Base-by-base conservation (phyloP, 1,140 invertebrate genomes). In the Campoletis sonorensis region DNA sequence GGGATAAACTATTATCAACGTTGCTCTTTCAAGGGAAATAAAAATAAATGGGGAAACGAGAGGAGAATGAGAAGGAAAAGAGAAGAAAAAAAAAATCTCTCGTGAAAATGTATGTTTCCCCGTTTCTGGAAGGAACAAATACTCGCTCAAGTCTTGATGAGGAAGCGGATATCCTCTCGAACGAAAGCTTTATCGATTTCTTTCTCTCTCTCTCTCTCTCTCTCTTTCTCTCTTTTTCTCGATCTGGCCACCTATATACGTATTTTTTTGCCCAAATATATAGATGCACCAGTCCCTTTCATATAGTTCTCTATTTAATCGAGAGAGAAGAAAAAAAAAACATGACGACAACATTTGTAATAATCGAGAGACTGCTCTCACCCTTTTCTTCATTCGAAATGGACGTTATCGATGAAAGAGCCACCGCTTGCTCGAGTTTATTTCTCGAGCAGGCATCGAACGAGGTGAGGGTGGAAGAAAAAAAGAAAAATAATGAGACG, bases 131-230 rank as follows among this genome's bases (percentile, higher is more conserved):
- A 54, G n/a, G 51, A 54, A 54, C 51, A 54, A 54, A 54, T 54
- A 21, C 51, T 54, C 51, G n/a, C 51, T 54, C 51, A 54, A 54
- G 51, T 54, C n/a, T 54, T 54, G 51, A 54, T 54, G 51, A 54
- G 51, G 51, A 54, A 54, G 51, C 51, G 51, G 51, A 54, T 54
- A 54, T 54, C 51, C 51, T 54, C 18, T 54, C 16, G 51, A 54
- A 18, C 51, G 16, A 54, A 54, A 54, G 51, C 40, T 45, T 45
- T 45, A 45, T 45, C 40, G 40, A 45, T 45, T 54, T n/a, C 51
- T 54, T 18, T 54, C 51, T 54, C 51, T 8, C 51, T n/a, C 51
- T n/a, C 51, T 54, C 49, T 54, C 49, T 54, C 37, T 37, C 37
- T 37, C 37, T 10, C 37, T 37, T 10, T 37, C 37, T 37, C 37